These are phyloP conservation scores for Petrolisthes manimaculis DNA, from an alignment of 2,888 invertebrate species.

Conservation along the genomic window DNA sequence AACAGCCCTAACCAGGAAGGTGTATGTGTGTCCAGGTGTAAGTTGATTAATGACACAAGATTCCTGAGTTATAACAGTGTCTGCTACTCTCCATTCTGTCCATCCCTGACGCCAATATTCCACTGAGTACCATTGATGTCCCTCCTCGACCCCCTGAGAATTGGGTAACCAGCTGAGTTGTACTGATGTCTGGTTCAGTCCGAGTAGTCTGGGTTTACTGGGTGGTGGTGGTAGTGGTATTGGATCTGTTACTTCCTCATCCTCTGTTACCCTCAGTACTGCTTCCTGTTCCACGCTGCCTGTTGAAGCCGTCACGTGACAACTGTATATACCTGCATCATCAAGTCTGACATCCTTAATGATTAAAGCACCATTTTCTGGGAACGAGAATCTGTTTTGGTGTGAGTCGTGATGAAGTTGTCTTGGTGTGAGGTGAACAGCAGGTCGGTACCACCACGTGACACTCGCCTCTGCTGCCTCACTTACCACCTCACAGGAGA, in stretches of 20 bases:
- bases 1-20: slow-evolving; percentile 74
- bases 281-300: slow-evolving; percentile 86
- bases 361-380: slow-evolving; percentile 76
- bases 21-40: slow-evolving; percentile 84
- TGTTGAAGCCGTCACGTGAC: slow-evolving; percentile 84
- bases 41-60: slow-evolving; percentile 79
- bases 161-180: slow-evolving; percentile 87
- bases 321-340: slow-evolving; percentile 85
- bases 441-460: slow-evolving; percentile 70
- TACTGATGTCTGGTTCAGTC: slow-evolving; percentile 78
- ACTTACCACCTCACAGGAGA: slow-evolving; percentile 87
- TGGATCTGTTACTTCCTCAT: slow-evolving; percentile 70
- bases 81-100: slow-evolving; percentile 62
- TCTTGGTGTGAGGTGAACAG: slow-evolving; percentile 44
- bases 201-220: slow-evolving; percentile 82
- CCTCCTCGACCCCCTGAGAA: slow-evolving; percentile 73
- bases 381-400: slow-evolving; percentile 74
- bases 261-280: slow-evolving; percentile 75
- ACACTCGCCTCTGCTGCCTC: slow-evolving; percentile 79
- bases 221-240: slow-evolving; percentile 83
- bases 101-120: slow-evolving; percentile 70
- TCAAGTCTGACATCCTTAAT: slow-evolving; percentile 78
- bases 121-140: slow-evolving; percentile 83
- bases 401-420: slow-evolving; percentile 26
- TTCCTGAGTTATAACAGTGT: slow-evolving; percentile 43